Evolutionary conservation across 2,888 invertebrate genomes (phyloP).

Genomic region (Vesta saturnalis): DNA sequence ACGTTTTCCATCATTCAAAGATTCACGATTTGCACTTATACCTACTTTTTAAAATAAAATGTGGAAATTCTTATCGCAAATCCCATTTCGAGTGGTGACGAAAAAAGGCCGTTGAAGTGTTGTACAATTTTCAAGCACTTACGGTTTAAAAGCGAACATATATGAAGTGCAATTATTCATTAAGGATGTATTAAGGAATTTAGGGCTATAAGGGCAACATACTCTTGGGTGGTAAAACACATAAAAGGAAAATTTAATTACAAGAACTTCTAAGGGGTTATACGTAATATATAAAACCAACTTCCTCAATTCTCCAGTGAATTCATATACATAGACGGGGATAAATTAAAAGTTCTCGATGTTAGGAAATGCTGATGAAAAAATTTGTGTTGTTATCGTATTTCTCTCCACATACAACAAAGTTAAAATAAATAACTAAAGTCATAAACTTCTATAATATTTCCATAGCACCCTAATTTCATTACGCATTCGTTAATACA

Average conservation of each 20-base stretch:
- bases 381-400: too few species aligned
- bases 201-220: neutral
- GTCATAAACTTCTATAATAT: too few species aligned
- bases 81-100: neutral
- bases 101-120: neutral
- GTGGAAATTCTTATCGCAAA: too few species aligned
- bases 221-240: neutral
- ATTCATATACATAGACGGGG: too few species aligned
- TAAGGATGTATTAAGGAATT: neutral
- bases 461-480: too few species aligned
- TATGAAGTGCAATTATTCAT: neutral
- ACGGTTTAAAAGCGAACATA: neutral
- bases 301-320: neutral
- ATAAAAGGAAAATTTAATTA: slow-evolving; percentile 11
- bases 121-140: neutral
- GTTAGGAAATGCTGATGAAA: too few species aligned
- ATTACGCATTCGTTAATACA: too few species aligned
- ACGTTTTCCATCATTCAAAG: too few species aligned
- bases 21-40: neutral
- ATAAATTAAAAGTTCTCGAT: too few species aligned
- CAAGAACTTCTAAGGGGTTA: neutral
- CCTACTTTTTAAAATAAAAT: too few species aligned
- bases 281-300: neutral
- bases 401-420: too few species aligned
- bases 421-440: too few species aligned